Conservation (phyloP, 2,797 vertebrate species). For the Aeoliscus strigatus region DNA sequence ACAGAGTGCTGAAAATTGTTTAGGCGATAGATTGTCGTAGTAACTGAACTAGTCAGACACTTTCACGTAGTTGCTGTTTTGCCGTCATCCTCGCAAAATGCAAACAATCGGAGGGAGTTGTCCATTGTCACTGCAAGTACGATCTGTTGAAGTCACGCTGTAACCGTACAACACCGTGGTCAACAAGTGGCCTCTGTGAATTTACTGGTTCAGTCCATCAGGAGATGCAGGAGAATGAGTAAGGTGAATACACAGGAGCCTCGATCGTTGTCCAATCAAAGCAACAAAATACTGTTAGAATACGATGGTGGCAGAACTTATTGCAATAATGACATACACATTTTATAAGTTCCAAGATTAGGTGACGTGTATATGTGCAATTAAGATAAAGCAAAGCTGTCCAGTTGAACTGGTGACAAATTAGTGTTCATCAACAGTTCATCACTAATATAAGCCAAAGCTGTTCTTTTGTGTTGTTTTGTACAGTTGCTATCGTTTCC, state of each 20-base stretch:
- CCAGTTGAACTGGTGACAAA: conserved; percentile 72
- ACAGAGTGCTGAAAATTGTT: conserved; percentile 67
- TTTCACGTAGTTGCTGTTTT: conserved; percentile 81
- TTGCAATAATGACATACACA: conserved; percentile 67
- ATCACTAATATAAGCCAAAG: conserved; percentile 99
- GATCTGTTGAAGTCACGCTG: conserved; percentile 56
- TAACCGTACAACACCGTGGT: conserved; percentile 68
- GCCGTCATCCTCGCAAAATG: conserved; percentile 78
- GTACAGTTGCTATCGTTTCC: conserved; percentile 86
- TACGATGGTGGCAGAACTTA: conserved; percentile 74
- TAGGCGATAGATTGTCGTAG: conserved; percentile 72
- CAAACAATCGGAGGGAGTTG: conserved; percentile 69
- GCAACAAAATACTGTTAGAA: too few species aligned
- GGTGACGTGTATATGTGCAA: conserved; percentile 86
- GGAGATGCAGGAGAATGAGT: conserved; percentile 32
- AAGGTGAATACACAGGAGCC: conserved; percentile 20
- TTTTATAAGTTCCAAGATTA: conserved; percentile 81
- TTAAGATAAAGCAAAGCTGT: conserved; percentile 63
- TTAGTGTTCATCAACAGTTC: conserved; percentile 92
- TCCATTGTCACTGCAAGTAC: conserved; percentile 56
- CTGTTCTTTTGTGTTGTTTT: conserved; percentile 84
- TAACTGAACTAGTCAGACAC: conserved; percentile 86
- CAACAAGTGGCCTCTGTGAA: conserved; percentile 60
- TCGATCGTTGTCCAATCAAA: too few species aligned
- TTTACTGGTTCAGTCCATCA: conserved; percentile 43